These are phyloP conservation scores for Paracanthobrama guichenoti DNA, from an alignment of 2,113 vertebrate species.

Conservation along the genomic window DNA sequence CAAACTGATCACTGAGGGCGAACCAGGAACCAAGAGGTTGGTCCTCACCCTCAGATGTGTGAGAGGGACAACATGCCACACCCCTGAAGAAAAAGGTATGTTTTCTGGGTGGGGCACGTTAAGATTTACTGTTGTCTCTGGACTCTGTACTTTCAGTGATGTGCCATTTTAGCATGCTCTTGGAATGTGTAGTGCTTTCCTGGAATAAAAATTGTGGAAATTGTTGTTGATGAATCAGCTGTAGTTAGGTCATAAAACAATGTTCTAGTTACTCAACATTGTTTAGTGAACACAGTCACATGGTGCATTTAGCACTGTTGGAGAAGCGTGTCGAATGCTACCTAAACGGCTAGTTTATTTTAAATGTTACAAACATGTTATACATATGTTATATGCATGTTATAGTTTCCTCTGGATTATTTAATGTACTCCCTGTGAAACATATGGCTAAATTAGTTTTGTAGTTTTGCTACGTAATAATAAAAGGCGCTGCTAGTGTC, in stretches of 20 bases:
- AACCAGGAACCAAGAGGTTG: constrained; percentile 36
- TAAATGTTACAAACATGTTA: not conserved
- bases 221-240: not conserved
- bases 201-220: constrained; percentile 16
- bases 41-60: constrained; percentile 1
- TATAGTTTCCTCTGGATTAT: not conserved
- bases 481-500: not conserved
- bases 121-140: constrained; percentile 33
- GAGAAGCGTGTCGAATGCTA: not conserved
- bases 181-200: not conserved
- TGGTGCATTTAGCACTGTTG: not conserved
- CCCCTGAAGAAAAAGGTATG: constrained; percentile 22
- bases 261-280: not conserved
- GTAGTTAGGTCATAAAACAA: not conserved
- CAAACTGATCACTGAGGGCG: not conserved
- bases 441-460: not conserved
- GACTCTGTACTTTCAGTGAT: constrained; percentile 42
- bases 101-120: constrained; percentile 30
- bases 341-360: no score
- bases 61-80: constrained; percentile 15
- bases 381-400: no score
- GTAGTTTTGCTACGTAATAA: not conserved
- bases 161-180: constrained; percentile 9
- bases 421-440: not conserved
- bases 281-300: not conserved